Percentiles rank a stretch among this genome's conserved stretches.
Evolutionary conservation across 2,888 invertebrate species (phyloP).

Genomic region (Clusia tigrina): DNA sequence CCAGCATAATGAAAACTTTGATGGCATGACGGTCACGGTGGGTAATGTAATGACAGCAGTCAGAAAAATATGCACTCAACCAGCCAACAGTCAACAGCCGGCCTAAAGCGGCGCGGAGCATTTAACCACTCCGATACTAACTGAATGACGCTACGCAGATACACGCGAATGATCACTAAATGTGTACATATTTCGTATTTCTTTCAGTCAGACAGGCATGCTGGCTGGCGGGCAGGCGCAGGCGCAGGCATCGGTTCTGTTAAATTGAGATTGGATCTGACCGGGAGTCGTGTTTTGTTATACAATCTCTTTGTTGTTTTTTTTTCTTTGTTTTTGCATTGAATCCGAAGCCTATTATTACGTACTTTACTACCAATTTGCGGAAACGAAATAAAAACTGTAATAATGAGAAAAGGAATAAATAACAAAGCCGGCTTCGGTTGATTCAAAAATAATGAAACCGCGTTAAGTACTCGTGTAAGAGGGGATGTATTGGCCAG

Average conservation of each 20-base stretch:
- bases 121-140: neutral
- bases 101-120: neutral
- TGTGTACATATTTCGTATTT: too few relatives aligned
- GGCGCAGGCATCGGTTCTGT: neutral
- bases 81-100: conserved; percentile 17
- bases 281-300: neutral
- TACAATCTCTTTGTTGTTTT: neutral
- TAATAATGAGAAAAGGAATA: neutral
- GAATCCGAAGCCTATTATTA: conserved; percentile 55
- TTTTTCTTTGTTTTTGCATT: conserved; percentile 24
- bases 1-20: conserved; percentile 31
- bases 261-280: neutral
- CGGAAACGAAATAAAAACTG: neutral
- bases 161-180: neutral
- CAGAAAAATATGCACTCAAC: neutral
- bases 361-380: conserved; percentile 58
- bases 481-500: too few relatives aligned
- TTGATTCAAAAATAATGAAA: too few relatives aligned
- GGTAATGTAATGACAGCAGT: conserved; percentile 31
- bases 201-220: neutral
- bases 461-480: too few relatives aligned
- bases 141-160: neutral
- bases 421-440: neutral
- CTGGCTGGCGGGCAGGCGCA: neutral
- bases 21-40: conserved; percentile 59